Conservation (phyloP, 2,888 invertebrate species). For the Anarsia innoxiella region DNA sequence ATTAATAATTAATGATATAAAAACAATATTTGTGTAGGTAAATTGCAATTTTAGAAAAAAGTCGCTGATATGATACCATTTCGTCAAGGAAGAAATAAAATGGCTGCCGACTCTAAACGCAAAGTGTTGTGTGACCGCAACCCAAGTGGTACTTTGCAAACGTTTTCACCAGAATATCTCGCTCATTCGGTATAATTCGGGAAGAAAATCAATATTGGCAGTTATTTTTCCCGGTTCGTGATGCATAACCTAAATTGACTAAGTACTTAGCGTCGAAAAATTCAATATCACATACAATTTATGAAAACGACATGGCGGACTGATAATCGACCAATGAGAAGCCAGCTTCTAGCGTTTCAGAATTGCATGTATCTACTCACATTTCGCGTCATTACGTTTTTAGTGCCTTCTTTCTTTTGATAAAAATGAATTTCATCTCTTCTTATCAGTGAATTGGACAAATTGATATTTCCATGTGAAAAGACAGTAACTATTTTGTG, state of each 20-base stretch:
- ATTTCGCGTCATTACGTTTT: constrained; percentile 82
- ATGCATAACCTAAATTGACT: neutral
- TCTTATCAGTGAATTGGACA: constrained; percentile 48
- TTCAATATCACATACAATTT: constrained; percentile 48
- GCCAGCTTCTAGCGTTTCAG: constrained; percentile 78
- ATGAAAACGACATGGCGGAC: constrained; percentile 80
- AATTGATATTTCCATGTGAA: constrained; percentile 30
- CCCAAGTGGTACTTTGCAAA: constrained; percentile 23
- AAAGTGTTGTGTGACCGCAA: constrained; percentile 20
- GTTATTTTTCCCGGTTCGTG: constrained; percentile 13
- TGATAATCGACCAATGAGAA: constrained; percentile 80
- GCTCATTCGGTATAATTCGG: constrained; percentile 15
- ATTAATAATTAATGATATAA: too few species aligned
- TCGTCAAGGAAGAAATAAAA: constrained; percentile 23
- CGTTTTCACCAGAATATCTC: constrained; percentile 21
- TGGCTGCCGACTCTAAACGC: constrained; percentile 27
- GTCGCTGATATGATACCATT: too few species aligned
- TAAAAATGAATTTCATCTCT: constrained; percentile 55
- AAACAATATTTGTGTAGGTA: too few species aligned
- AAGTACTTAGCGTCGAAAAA: constrained; percentile 29
- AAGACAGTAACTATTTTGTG: constrained; percentile 35
- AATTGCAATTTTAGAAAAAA: too few species aligned
- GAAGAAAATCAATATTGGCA: constrained; percentile 15
- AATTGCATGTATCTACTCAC: constrained; percentile 80
- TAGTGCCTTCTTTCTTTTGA: constrained; percentile 75